Conservation (phyloP, 2,888 invertebrate genomes). For the Strigamia maritima region DNA sequence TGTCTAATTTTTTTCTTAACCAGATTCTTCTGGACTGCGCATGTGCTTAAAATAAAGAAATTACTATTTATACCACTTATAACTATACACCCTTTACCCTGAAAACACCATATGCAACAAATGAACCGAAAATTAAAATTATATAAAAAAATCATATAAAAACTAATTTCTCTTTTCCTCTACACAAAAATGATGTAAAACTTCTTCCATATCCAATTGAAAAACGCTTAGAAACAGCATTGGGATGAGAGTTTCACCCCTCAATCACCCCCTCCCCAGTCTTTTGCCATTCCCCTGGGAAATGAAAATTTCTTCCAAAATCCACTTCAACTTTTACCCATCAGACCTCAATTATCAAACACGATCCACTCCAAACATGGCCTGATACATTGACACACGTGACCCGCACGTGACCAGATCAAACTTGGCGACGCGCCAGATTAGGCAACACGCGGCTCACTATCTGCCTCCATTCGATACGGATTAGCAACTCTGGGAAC, state of each 20-base stretch:
- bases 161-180: too few relatives aligned
- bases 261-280: background rate
- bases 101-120: too few relatives aligned
- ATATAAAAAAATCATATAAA: too few relatives aligned
- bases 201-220: background rate
- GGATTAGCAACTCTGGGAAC: background rate
- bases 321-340: background rate
- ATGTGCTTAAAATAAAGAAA: too few relatives aligned
- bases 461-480: background rate
- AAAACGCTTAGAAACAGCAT: background rate
- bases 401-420: background rate
- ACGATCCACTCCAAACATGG: background rate
- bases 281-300: conserved; percentile 10
- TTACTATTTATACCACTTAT: too few relatives aligned
- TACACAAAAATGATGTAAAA: too few relatives aligned
- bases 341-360: conserved; percentile 9
- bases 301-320: background rate
- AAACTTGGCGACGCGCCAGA: background rate
- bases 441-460: background rate
- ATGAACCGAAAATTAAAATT: too few relatives aligned
- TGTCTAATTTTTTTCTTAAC: too few relatives aligned
- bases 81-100: too few relatives aligned
- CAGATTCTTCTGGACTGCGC: too few relatives aligned
- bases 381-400: background rate
- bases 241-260: background rate